Base-by-base conservation (phyloP, 2,113 vertebrate genomes). In the Nerophis ophidion region DNA sequence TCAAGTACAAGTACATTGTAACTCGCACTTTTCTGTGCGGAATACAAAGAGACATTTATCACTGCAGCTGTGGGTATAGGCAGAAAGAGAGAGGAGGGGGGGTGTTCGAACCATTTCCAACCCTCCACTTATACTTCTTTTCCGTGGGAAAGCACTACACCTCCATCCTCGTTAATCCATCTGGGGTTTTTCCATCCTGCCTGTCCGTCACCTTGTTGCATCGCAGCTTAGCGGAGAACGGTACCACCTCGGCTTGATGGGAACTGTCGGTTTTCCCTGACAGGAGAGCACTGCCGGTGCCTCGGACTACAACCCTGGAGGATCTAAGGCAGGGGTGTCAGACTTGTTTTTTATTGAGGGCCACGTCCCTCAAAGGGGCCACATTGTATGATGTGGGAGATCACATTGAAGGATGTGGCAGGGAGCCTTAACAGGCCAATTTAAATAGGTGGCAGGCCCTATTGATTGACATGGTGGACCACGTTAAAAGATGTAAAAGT, bases 1-100 rank as follows among this genome's bases (percentile, higher is more conserved):
- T 87, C 86, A 81, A 81, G 82, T n/a, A 89, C 82, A 87, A 84
- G 81, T 85, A 82, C 78, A 86, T 84, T 86, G 81, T 82, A 86
- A 77, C 75, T 80, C 3, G 65, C 63, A 81, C 74, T 85, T 83
- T 87, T 87, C 84, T 87, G 77, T 88, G 80, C 74, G 68, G 81
- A 87, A 90, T 84, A 85, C 84, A 89, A 88, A 86, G 84, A 89
- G 80, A 87, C 84, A 87, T 88, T 90, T 89, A 88, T 90, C 86
- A 87, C 80, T 86, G 88, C 86, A 89, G 85, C 87, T 88, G 86
- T 26, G 76, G 73, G 61, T 72, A 55, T 47, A 57, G 57, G 11
- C 57, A 26, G 71, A 7, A 49, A 10, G 49, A 17, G 40, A 14
- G 17, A 66, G 62, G 65, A 17, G 40, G n/a, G 17, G 68, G 62